A percentile compares a stretch with the other conserved stretches of the same genome.
Evolutionary conservation across 1,140 invertebrate genomes (phyloP).

Genomic region (Matsumurasca onukii): DNA sequence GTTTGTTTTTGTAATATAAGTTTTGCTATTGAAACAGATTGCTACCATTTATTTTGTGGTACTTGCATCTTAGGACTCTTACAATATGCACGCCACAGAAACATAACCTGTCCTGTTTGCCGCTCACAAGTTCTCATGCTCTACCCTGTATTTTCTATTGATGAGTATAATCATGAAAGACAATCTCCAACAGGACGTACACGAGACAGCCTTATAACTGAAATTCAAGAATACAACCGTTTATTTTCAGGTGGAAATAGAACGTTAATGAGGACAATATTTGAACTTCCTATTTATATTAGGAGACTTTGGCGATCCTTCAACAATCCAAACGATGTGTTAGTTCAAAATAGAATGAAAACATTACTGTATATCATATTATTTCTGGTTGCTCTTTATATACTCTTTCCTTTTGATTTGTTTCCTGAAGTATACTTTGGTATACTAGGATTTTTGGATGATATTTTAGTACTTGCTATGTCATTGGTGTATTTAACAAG

Average conservation of each 20-base stretch:
- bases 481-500: slow-evolving; percentile 22
- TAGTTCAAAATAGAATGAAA: slow-evolving; percentile 19
- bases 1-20: slow-evolving; percentile 1
- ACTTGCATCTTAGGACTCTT: slow-evolving; percentile 4
- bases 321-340: slow-evolving; percentile 8
- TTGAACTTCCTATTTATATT: slow-evolving; percentile 16
- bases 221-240: slow-evolving; percentile 21
- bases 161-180: slow-evolving; percentile 14
- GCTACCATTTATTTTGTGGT: slow-evolving; percentile 20
- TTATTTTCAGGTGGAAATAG: slow-evolving; percentile 5
- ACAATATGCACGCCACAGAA: slow-evolving; percentile 18
- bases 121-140: neutral
- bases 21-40: slow-evolving; percentile 24
- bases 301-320: slow-evolving; percentile 7
- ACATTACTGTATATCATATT: slow-evolving; percentile 13
- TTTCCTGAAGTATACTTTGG: slow-evolving; percentile 19
- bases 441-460: slow-evolving; percentile 7
- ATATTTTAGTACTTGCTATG: slow-evolving; percentile 8
- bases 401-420: slow-evolving; percentile 11
- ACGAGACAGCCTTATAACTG: slow-evolving; percentile 6
- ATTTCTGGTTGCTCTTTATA: slow-evolving; percentile 5
- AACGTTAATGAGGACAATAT: neutral
- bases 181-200: neutral
- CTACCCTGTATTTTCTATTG: slow-evolving; percentile 10
- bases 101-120: neutral